These are phyloP conservation scores for Heteromurus nitidus DNA, from an alignment of 2,888 invertebrate genomes.

Conservation along the genomic window DNA sequence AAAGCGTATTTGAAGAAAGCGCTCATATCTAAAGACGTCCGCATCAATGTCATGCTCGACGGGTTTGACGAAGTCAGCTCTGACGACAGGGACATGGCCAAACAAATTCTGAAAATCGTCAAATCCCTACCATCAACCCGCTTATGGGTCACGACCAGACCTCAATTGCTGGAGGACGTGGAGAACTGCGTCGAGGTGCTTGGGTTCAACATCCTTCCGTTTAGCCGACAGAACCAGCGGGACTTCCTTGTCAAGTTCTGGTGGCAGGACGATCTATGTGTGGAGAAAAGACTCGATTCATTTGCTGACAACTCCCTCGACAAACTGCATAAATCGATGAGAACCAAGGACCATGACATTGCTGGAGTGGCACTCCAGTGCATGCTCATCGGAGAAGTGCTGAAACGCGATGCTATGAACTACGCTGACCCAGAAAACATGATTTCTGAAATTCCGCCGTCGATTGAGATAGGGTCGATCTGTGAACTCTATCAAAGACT, in stretches of 20 bases:
- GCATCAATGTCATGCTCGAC: no score
- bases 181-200: neutral
- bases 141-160: neutral
- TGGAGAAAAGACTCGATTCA: neutral
- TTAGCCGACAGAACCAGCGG: neutral
- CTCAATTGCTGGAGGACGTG: neutral
- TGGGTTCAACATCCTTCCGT: neutral
- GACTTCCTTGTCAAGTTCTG: neutral
- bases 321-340: neutral
- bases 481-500: neutral
- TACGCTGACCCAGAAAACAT: neutral
- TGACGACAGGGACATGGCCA: no score
- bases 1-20: no score
- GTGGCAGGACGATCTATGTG: neutral
- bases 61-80: no score
- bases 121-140: no score
- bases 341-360: neutral
- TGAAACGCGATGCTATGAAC: neutral
- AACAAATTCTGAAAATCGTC: no score
- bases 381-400: constrained; percentile 1
- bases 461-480: no score
- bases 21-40: no score
- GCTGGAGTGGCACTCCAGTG: constrained; percentile 6
- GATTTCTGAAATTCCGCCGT: no score
- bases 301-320: neutral